Evolutionary conservation across 2,113 vertebrate genomes (phyloP).

Genomic region (Grammomys surdaster): DNA sequence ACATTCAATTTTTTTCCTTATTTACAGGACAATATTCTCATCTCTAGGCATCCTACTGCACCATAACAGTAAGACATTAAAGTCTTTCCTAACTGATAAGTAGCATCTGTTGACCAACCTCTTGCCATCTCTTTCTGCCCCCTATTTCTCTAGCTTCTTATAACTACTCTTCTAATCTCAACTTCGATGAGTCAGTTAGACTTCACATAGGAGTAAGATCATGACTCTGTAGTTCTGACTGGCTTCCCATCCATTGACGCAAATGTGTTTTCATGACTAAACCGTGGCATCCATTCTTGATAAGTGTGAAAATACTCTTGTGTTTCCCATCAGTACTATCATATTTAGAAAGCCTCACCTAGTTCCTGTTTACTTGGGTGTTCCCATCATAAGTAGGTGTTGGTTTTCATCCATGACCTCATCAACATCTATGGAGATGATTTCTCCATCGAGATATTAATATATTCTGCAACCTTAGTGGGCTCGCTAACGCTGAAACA

Average conservation of each 20-base stretch:
- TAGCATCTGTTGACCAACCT: not conserved
- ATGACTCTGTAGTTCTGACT: not conserved
- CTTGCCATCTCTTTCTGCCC: not conserved
- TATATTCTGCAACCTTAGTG: not conserved
- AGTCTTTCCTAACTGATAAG: not conserved
- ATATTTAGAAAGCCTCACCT: not conserved
- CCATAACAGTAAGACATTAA: not conserved
- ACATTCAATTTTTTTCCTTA: not conserved
- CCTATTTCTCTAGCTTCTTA: not conserved
- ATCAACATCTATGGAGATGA: not conserved
- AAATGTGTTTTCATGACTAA: not conserved
- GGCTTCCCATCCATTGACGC: not conserved
- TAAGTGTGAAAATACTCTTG: not conserved
- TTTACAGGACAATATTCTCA: not conserved
- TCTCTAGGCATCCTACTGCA: not conserved
- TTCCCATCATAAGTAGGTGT: not conserved
- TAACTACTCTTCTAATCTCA: not conserved
- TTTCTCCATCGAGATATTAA: not conserved
- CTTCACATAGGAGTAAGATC: not conserved
- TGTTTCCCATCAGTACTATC: not conserved
- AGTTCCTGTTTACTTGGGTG: not conserved
- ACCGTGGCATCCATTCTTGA: not conserved
- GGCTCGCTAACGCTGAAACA: not conserved
- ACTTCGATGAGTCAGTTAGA: not conserved
- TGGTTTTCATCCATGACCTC: not conserved